Evolutionary conservation across 1,140 invertebrate species (phyloP), one percentile per base, ranked within the genome.

Genomic region (Ganaspis sp.): DNA sequence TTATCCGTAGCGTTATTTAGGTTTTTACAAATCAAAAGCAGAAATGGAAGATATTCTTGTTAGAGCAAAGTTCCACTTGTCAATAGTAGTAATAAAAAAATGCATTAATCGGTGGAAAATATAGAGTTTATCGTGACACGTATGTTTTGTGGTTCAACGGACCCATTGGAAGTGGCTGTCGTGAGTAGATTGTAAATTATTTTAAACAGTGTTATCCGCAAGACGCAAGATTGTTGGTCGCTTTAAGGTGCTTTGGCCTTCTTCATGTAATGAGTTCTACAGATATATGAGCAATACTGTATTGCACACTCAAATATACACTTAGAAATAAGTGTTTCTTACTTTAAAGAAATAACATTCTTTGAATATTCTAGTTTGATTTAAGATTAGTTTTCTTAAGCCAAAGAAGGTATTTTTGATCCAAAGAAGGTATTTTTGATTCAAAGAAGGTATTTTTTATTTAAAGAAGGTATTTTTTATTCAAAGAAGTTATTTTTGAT

Each of bases 1-100:
- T 12, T 23, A 9, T 58, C 19, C 19, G 0, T 23, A 9, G 5
- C 26, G 23, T 12, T 58, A 2, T 58, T 58, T 58, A 26, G 53
- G 19, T 58, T 58, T 23, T 58, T 23, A 58, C 9, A 23, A 58
- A 58, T 23, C 23, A 58, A 19, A 23, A 58, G 53, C 5, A 58
- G 26, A 58, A 58, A 17, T 21, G 9, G 6, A 23, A 58, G 9
- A 58, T 58, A 23, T 5, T 58, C 53, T 26, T 58, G 21, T 23
- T 21, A 58, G 53, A 9, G 53, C 53, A 58, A 58, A 58, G 53
- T 58, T 58, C 53, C 53, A 58, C 53, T 58, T 58, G 53, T 58
- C 8, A 58, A 58, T 58, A 58, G 53, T 23, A 58, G 19, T 9
- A 58, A 58, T 58, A 58, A 23, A 58, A 54, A 58, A 58, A 12